Percentiles rank a stretch among this genome's conserved stretches.
These are phyloP conservation scores for Tetrao urogallus DNA, from an alignment of 2,113 vertebrate species.

Conservation along the genomic window DNA sequence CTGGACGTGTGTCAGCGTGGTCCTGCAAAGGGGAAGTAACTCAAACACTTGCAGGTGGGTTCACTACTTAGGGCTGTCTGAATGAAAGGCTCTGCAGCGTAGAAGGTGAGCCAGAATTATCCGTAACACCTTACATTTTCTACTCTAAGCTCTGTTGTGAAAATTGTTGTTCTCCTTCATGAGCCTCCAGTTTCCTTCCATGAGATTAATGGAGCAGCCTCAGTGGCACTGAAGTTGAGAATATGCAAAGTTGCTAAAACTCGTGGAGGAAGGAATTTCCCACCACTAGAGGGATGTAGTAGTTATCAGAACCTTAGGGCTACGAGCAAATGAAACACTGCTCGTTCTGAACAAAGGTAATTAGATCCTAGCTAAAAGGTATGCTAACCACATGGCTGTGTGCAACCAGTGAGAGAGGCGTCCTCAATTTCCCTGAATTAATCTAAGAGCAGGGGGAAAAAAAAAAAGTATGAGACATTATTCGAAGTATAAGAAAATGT, in stretches of 20 bases:
- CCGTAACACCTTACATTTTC: neutral
- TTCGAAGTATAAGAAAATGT: conserved; percentile 13
- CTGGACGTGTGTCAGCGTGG: fast-evolving
- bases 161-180: neutral
- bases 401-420: neutral
- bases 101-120: neutral
- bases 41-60: neutral
- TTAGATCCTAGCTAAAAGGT: neutral
- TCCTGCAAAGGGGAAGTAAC: neutral
- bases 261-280: neutral
- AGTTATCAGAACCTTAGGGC: neutral
- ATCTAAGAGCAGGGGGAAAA: neutral
- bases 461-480: neutral
- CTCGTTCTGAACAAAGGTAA: neutral
- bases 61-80: neutral
- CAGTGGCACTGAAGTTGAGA: neutral
- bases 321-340: neutral
- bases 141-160: neutral
- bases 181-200: neutral
- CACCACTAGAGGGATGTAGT: neutral
- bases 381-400: neutral
- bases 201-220: neutral
- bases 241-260: neutral
- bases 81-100: neutral
- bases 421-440: neutral